These are phyloP conservation scores for Podarcis raffonei DNA, from an alignment of 2,113 vertebrate species.

Conservation along the genomic window DNA sequence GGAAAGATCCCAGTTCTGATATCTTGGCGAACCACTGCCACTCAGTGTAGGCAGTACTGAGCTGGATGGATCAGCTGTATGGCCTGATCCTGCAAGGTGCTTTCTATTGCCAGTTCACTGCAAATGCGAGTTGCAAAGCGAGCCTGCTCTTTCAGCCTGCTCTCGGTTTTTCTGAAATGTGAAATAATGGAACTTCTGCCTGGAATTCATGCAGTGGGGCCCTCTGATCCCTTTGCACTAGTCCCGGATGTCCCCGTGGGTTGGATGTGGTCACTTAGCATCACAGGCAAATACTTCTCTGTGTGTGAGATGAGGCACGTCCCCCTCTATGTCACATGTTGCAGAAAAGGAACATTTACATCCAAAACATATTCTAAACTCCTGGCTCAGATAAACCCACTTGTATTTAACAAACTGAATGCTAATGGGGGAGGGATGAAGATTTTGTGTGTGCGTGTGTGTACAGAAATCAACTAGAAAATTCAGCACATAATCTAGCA, in stretches of 20 bases:
- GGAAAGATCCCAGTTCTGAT: no score
- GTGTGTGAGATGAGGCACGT: not conserved
- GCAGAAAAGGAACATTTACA: not conserved
- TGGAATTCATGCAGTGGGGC: not conserved
- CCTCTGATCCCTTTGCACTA: not conserved
- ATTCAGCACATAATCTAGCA: not conserved
- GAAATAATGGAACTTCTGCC: not conserved
- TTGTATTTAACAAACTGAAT: no score
- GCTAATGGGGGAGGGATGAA: no score
- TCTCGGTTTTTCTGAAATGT: no score
- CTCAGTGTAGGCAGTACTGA: no score
- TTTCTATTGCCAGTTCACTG: not conserved
- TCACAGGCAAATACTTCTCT: not conserved
- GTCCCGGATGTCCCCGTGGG: not conserved
- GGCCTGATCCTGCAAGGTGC: not conserved
- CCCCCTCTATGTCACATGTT: not conserved
- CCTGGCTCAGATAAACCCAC: not conserved
- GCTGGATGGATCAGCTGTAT: no score
- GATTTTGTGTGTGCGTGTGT: no score
- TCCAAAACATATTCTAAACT: not conserved
- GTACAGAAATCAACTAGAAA: no score
- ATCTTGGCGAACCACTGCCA: no score
- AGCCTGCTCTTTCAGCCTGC: not conserved
- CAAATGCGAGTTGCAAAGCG: not conserved
- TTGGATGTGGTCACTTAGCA: not conserved